Percentiles rank a stretch among this genome's conserved stretches.
Evolutionary conservation across 2,888 invertebrate species (phyloP).

Genomic region (Priocnemis perturbator): DNA sequence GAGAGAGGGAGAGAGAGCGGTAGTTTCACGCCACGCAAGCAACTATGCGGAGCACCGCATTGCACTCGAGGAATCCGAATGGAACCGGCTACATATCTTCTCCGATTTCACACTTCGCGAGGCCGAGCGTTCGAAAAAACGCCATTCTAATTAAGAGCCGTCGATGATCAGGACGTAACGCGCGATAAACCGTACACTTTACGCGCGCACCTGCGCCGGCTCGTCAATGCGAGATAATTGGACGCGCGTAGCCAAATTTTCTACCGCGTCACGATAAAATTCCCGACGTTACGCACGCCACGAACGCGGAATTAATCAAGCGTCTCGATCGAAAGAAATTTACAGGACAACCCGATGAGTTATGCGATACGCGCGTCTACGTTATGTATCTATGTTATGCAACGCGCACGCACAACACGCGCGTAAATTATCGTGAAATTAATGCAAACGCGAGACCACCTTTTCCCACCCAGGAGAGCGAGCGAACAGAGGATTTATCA

Average conservation of each 20-base stretch:
- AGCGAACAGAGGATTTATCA: too few species aligned
- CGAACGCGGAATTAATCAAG: too few species aligned
- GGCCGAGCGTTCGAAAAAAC: slow-evolving; percentile 35
- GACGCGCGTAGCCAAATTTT: too few species aligned
- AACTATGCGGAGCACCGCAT: slow-evolving; percentile 53
- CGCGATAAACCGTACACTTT: neutral
- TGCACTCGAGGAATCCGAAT: slow-evolving; percentile 56
- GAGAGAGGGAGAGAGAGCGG: slow-evolving; percentile 18
- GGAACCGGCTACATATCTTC: slow-evolving; percentile 41
- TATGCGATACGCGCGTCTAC: too few species aligned
- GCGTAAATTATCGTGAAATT: slow-evolving; percentile 12
- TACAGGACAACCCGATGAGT: too few species aligned
- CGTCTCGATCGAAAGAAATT: too few species aligned
- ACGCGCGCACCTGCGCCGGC: too few species aligned
- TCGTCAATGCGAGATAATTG: too few species aligned
- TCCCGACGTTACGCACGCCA: too few species aligned
- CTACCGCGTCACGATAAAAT: too few species aligned
- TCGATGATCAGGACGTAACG: slow-evolving; percentile 12
- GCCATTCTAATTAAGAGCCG: slow-evolving; percentile 50
- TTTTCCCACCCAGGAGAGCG: too few species aligned
- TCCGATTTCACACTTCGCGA: slow-evolving; percentile 52
- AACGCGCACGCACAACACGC: neutral
- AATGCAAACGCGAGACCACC: slow-evolving; percentile 9
- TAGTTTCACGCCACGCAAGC: slow-evolving; percentile 52
- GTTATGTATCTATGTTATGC: too few species aligned